These are phyloP conservation scores for Hetaerina americana DNA, from an alignment of 1,140 invertebrate genomes.

Conservation along the genomic window DNA sequence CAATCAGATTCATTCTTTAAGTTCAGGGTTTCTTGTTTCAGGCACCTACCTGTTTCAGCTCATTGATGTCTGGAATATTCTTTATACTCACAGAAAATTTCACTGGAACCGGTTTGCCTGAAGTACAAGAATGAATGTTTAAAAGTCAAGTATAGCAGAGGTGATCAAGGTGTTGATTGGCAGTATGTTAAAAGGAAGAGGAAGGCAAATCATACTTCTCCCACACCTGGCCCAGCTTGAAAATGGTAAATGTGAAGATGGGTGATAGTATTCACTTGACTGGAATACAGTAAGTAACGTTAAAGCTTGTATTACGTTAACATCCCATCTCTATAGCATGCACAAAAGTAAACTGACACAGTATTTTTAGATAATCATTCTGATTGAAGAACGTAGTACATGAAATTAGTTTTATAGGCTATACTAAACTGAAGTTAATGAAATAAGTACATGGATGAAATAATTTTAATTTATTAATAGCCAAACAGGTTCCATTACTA, in stretches of 20 bases:
- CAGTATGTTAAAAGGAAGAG: not conserved
- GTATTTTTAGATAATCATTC: too few relatives aligned
- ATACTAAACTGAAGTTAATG: too few relatives aligned
- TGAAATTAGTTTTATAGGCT: too few relatives aligned
- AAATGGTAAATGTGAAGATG: not conserved
- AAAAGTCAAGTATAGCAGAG: not conserved
- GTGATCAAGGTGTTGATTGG: not conserved
- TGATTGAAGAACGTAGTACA: too few relatives aligned
- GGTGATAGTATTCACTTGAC: not conserved
- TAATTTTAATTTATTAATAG: too few relatives aligned
- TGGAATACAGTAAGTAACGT: not conserved
- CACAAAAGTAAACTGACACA: too few relatives aligned
- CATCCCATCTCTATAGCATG: too few relatives aligned
- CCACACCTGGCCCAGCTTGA: not conserved
- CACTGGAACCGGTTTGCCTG: conserved; percentile 2
- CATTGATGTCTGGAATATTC: not conserved
- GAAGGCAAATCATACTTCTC: not conserved
- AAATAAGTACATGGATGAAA: too few relatives aligned
- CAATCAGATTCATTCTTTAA: too few relatives aligned
- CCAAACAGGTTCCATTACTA: too few relatives aligned
- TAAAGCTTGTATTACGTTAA: too few relatives aligned
- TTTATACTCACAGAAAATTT: conserved; percentile 1
- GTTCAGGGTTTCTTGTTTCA: too few relatives aligned
- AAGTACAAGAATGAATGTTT: not conserved
- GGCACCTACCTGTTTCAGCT: conserved; percentile 3